phyloP scores from a whole-genome alignment of 2,797 vertebrate species.

The Sebastes steindachneri region DNA sequence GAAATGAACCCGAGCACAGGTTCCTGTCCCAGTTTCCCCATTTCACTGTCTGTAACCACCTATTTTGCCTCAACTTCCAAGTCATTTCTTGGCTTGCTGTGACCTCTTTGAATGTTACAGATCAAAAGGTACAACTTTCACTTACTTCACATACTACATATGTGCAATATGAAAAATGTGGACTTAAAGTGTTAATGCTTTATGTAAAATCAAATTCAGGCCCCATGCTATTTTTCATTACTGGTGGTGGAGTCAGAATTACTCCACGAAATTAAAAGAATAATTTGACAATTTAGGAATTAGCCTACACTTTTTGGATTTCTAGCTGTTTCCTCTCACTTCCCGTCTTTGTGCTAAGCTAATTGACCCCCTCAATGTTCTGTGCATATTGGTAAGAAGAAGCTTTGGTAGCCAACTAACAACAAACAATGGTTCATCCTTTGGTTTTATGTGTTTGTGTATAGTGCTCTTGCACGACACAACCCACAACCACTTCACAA shows the following conservation, averaged over 20 bases:
- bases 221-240: not conserved
- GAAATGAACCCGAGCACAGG: slow-evolving; percentile 20
- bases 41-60: not conserved
- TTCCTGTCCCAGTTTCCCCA: slow-evolving; percentile 12
- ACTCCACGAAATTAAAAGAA: not conserved
- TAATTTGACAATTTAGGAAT: not conserved
- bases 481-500: not conserved
- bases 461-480: too few relatives aligned
- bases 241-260: not conserved
- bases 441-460: not conserved
- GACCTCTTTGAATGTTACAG: slow-evolving; percentile 14
- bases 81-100: not conserved
- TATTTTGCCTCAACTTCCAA: slow-evolving; percentile 10
- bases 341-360: not conserved
- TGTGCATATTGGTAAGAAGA: not conserved
- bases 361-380: not conserved
- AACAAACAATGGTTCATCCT: not conserved
- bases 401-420: not conserved
- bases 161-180: slow-evolving; percentile 1
- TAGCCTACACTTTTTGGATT: not conserved
- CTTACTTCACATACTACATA: not conserved
- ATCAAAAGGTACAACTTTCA: not conserved
- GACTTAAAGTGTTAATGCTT: not conserved
- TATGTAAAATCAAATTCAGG: not conserved
- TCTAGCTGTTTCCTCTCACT: not conserved